Conservation (phyloP, 2,113 vertebrate genomes). For the Sinocyclocheilus anshuiensis region DNA sequence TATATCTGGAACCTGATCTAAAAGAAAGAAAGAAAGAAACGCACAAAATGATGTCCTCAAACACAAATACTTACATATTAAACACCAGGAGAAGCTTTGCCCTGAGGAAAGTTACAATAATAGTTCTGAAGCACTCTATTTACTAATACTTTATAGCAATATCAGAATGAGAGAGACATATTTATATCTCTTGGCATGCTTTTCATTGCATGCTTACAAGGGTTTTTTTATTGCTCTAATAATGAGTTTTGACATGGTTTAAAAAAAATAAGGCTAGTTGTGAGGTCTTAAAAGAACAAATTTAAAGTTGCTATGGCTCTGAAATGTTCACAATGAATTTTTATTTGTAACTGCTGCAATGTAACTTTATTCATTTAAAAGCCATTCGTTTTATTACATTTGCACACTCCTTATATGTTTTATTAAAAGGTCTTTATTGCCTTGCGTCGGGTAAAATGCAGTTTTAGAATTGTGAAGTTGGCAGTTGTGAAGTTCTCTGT, state of each 20-base stretch:
- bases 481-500: neutral
- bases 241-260: neutral
- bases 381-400: neutral
- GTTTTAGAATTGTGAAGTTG: neutral
- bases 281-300: neutral
- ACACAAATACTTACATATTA: neutral
- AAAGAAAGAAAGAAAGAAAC: neutral
- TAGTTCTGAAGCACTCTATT: neutral
- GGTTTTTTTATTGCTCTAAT: neutral
- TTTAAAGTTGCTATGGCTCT: neutral
- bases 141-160: neutral
- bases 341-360: neutral
- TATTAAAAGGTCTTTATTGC: neutral
- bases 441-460: neutral
- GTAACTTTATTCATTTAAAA: neutral
- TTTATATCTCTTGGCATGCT: neutral
- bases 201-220: neutral
- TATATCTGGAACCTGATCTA: neutral
- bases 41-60: neutral
- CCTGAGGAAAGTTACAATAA: neutral
- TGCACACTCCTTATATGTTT: neutral
- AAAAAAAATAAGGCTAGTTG: neutral
- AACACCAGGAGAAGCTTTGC: neutral
- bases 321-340: neutral
- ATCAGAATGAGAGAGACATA: neutral